Conservation (phyloP, 2,888 invertebrate species). For the Gymnocheta viridis region DNA sequence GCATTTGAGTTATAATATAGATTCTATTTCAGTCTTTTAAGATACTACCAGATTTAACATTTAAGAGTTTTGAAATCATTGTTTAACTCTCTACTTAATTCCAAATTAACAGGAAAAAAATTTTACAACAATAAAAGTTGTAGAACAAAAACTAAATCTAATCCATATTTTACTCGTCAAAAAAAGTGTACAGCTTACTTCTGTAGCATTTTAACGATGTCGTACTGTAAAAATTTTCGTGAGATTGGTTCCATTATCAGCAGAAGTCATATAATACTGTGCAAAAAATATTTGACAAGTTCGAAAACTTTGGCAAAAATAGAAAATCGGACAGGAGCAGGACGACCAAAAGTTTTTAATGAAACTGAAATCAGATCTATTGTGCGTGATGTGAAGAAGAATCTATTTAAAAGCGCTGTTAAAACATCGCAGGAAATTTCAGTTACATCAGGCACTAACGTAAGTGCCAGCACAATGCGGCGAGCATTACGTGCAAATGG, state of each 20-base stretch:
- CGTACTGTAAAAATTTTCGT: too few relatives aligned
- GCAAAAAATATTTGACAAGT: conserved; percentile 11
- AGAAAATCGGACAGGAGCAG: conserved; percentile 5
- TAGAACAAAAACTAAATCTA: too few relatives aligned
- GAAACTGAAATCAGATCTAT: conserved; percentile 4
- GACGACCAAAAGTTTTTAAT: neutral
- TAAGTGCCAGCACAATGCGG: conserved; percentile 4
- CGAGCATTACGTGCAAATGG: conserved; percentile 25
- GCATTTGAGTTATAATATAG: too few relatives aligned
- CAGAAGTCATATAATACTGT: conserved; percentile 23
- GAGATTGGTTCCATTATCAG: neutral
- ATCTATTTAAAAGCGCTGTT: conserved; percentile 5
- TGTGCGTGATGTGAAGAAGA: conserved; percentile 13
- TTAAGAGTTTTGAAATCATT: too few relatives aligned
- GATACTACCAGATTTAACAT: too few relatives aligned
- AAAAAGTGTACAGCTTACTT: too few relatives aligned
- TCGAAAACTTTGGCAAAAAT: conserved; percentile 7
- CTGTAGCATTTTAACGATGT: too few relatives aligned
- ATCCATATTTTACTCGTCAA: too few relatives aligned
- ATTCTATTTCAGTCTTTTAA: too few relatives aligned
- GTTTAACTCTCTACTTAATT: too few relatives aligned
- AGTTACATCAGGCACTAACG: neutral
- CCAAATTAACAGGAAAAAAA: too few relatives aligned
- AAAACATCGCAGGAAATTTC: conserved; percentile 15
- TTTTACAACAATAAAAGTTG: too few relatives aligned